Percentiles rank a stretch among this genome's conserved stretches.
Conservation (phyloP, 2,797 vertebrate species). For the Gambusia yucatana region DNA sequence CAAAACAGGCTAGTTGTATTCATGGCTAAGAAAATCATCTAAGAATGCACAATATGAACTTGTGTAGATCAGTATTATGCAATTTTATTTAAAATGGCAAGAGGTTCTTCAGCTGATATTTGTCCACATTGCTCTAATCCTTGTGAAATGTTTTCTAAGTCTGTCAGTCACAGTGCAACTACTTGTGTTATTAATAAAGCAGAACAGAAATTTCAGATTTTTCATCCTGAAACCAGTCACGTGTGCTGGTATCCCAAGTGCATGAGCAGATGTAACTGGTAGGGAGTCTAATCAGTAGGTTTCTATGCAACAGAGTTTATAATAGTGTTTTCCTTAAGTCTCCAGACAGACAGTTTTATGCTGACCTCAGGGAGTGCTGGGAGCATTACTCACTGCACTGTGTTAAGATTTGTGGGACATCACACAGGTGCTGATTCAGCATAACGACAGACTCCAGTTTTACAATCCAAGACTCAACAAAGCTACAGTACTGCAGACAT, state of each 20-base stretch:
- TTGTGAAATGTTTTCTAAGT: background rate
- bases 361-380: conserved; percentile 47
- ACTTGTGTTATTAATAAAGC: background rate
- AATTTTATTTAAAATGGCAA: background rate
- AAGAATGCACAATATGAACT: background rate
- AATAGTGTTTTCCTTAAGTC: conserved; percentile 53
- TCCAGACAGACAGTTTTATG: conserved; percentile 60
- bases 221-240: background rate
- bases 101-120: background rate
- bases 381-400: conserved; percentile 54
- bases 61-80: background rate
- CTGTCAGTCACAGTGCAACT: background rate
- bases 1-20: background rate
- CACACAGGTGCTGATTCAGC: conserved; percentile 42
- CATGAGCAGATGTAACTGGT: background rate
- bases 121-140: background rate
- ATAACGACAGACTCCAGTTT: conserved; percentile 32
- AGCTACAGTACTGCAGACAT: conserved; percentile 19
- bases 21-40: no score
- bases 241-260: background rate
- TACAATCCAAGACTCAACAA: conserved; percentile 27
- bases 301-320: conserved; percentile 38
- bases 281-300: conserved; percentile 22
- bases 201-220: background rate
- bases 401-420: conserved; percentile 50